A percentile compares a stretch with the other conserved stretches of the same genome.
Conservation (phyloP, 2,888 invertebrate genomes). For the Drosophila affinis region DNA sequence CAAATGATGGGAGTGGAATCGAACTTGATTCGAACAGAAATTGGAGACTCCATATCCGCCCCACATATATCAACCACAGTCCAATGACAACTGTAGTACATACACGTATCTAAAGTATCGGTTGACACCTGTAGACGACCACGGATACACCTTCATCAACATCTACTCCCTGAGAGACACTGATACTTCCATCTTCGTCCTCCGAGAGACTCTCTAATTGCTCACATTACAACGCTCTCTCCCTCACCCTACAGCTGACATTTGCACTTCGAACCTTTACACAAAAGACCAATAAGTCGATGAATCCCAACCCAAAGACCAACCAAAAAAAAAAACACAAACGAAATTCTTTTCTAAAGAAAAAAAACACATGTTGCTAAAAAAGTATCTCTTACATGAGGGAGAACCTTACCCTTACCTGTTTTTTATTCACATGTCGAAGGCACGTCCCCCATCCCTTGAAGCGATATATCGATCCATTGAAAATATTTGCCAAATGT, state of each 20-base stretch:
- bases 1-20: slow-evolving; percentile 8
- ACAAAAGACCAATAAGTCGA: slow-evolving; percentile 77
- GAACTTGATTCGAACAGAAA: slow-evolving; percentile 51
- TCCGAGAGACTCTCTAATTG: slow-evolving; percentile 52
- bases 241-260: slow-evolving; percentile 59
- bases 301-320: slow-evolving; percentile 20
- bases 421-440: slow-evolving; percentile 70
- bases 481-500: slow-evolving; percentile 45
- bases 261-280: slow-evolving; percentile 56
- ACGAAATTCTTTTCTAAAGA: slow-evolving; percentile 45
- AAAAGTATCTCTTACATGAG: slow-evolving; percentile 71
- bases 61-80: slow-evolving; percentile 24
- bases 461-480: slow-evolving; percentile 58
- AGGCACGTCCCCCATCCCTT: slow-evolving; percentile 1
- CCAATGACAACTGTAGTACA: slow-evolving; percentile 43
- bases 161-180: slow-evolving; percentile 37
- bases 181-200: slow-evolving; percentile 50
- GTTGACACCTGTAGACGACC: slow-evolving; percentile 63
- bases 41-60: slow-evolving; percentile 63
- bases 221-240: slow-evolving; percentile 62
- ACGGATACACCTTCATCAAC: slow-evolving; percentile 6
- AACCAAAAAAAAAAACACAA: slow-evolving; percentile 16
- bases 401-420: slow-evolving; percentile 56
- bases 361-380: slow-evolving; percentile 57
- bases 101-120: slow-evolving; percentile 38